Evolutionary conservation across 2,797 vertebrate species (phyloP).

Genomic region (Trichosurus vulpecula): DNA sequence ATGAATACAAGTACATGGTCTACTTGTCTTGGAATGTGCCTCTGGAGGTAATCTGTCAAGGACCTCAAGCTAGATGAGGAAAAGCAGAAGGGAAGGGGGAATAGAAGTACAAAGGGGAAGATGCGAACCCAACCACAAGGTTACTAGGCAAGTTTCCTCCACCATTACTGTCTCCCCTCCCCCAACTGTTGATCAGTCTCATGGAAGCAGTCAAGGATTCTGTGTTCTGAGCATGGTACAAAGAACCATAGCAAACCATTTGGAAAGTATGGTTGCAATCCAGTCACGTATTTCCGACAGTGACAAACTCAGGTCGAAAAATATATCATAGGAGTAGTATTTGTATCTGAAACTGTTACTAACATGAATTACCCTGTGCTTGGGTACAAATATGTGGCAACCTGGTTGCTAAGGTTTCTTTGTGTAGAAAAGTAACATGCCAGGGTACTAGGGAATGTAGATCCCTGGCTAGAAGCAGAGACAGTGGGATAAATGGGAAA

Average conservation of each 20-base stretch:
- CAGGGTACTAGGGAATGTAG: neutral
- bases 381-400: neutral
- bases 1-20: slow-evolving; percentile 79
- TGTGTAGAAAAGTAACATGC: neutral
- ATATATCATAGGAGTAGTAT: neutral
- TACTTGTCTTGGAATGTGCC: slow-evolving; percentile 81
- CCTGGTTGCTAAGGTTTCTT: neutral
- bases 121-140: neutral
- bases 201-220: neutral
- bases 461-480: neutral
- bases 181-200: neutral
- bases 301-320: neutral
- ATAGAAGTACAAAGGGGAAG: neutral
- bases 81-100: neutral
- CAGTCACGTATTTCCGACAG: neutral
- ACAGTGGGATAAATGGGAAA: neutral
- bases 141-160: neutral
- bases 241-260: neutral
- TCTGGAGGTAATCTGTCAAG: slow-evolving; percentile 63
- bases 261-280: neutral
- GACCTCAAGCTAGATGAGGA: neutral
- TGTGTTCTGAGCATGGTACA: neutral
- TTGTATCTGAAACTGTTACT: neutral
- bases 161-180: neutral
- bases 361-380: neutral